Percentiles rank a stretch among this genome's conserved stretches.
These are phyloP conservation scores for Paracyprichromis sp. DNA, from an alignment of 2,113 vertebrate genomes.

Conservation along the genomic window DNA sequence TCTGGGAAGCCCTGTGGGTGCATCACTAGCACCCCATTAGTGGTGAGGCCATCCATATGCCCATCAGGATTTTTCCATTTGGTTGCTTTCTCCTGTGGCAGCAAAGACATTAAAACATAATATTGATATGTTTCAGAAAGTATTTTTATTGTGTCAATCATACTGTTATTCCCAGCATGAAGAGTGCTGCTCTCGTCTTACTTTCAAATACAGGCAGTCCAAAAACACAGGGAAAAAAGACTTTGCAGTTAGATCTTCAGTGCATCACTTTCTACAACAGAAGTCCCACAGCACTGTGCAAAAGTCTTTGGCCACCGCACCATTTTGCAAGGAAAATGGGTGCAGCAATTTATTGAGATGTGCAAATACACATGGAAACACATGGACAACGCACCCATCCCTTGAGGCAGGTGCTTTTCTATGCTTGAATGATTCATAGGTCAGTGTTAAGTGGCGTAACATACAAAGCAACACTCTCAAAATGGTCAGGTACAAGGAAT, in stretches of 20 bases:
- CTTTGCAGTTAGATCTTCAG: background rate
- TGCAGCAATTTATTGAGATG: background rate
- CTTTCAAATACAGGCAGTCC: background rate
- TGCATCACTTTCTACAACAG: background rate
- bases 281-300: background rate
- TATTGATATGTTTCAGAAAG: background rate
- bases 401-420: accelerated
- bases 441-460: background rate
- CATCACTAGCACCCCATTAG: conserved; percentile 97
- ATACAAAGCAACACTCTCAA: background rate
- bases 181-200: background rate
- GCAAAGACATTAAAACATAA: background rate
- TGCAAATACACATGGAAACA: background rate
- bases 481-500: background rate
- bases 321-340: background rate
- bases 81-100: conserved; percentile 88
- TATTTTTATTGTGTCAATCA: background rate
- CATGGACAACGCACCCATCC: accelerated
- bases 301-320: accelerated
- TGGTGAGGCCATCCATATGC: conserved; percentile 97
- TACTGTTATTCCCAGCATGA: background rate
- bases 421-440: background rate
- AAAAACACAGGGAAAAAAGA: background rate
- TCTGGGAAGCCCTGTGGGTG: conserved; percentile 91
- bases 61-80: conserved; percentile 99